These are phyloP conservation scores for Salarias fasciatus DNA, from an alignment of 2,797 vertebrate species.

Conservation along the genomic window DNA sequence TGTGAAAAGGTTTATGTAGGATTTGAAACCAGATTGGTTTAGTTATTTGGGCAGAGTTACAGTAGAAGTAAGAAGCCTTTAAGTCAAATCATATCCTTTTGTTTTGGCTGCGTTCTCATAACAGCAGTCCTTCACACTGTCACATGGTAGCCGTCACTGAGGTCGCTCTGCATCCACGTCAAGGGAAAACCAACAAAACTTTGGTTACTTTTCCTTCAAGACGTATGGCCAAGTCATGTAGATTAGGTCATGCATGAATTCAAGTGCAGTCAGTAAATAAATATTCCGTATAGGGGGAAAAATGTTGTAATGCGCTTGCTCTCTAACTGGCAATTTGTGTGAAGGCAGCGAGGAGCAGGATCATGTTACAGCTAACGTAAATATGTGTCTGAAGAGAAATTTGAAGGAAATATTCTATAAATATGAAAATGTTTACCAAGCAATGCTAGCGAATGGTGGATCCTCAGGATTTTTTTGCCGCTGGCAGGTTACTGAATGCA, in stretches of 20 bases:
- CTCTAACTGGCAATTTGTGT: conserved; percentile 43
- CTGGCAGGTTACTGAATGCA: conserved; percentile 24
- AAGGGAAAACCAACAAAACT: conserved; percentile 54
- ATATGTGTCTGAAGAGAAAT: conserved; percentile 64
- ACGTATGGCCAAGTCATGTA: conserved; percentile 54
- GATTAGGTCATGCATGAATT: conserved; percentile 67
- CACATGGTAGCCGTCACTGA: conserved; percentile 38
- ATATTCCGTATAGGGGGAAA: conserved; percentile 46
- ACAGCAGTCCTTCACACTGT: background rate
- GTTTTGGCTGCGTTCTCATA: conserved; percentile 41
- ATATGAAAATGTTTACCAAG: conserved; percentile 61
- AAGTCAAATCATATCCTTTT: conserved; percentile 46
- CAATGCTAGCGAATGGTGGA: conserved; percentile 41
- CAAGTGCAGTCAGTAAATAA: conserved; percentile 62
- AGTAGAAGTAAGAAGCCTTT: conserved; percentile 49
- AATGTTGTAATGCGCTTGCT: conserved; percentile 40
- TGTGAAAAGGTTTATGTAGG: conserved; percentile 67
- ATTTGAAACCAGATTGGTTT: conserved; percentile 61
- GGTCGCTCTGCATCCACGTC: conserved; percentile 36
- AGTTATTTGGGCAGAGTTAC: conserved; percentile 56
- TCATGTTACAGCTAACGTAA: conserved; percentile 66
- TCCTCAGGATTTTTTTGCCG: conserved; percentile 31
- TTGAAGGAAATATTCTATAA: conserved; percentile 70
- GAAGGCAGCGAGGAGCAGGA: conserved; percentile 40
- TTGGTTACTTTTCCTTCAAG: conserved; percentile 48